Evolutionary conservation across 2,888 invertebrate genomes (phyloP).

Genomic region (Lathronympha strigana): DNA sequence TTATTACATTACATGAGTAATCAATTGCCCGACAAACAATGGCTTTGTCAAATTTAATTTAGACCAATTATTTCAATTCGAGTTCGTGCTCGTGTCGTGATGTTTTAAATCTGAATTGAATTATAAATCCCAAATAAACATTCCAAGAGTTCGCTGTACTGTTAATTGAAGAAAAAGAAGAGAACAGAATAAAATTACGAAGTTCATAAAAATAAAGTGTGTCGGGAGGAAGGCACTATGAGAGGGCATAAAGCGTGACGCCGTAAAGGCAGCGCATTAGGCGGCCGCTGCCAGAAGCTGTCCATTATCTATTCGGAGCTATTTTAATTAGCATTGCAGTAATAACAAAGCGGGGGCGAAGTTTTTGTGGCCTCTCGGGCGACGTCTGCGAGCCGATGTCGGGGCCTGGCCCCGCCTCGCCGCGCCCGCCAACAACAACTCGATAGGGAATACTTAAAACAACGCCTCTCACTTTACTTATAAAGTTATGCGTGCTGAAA

Average conservation of each 20-base stretch:
- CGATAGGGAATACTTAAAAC: conserved; percentile 72
- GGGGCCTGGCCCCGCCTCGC: conserved; percentile 50
- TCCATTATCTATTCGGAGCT: conserved; percentile 80
- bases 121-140: conserved; percentile 3
- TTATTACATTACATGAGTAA: conserved; percentile 32
- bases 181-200: conserved; percentile 14
- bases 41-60: conserved; percentile 22
- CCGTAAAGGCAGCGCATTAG: conserved; percentile 81
- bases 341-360: conserved; percentile 76
- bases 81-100: conserved; percentile 6
- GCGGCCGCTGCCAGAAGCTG: conserved; percentile 77
- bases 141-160: conserved; percentile 3
- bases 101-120: conserved; percentile 6
- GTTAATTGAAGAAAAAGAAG: conserved; percentile 29
- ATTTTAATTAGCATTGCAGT: conserved; percentile 82
- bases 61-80: conserved; percentile 22
- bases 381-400: conserved; percentile 62
- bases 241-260: conserved; percentile 81
- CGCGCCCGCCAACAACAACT: conserved; percentile 49
- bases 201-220: conserved; percentile 66
- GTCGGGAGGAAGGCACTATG: conserved; percentile 75
- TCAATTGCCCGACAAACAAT: conserved; percentile 28
- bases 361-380: conserved; percentile 77
- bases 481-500: conserved; percentile 59
- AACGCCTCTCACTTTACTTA: conserved; percentile 69